phyloP scores from a whole-genome alignment of 92 coral and sea anemone genomes.

The Blastomussa wellsi region DNA sequence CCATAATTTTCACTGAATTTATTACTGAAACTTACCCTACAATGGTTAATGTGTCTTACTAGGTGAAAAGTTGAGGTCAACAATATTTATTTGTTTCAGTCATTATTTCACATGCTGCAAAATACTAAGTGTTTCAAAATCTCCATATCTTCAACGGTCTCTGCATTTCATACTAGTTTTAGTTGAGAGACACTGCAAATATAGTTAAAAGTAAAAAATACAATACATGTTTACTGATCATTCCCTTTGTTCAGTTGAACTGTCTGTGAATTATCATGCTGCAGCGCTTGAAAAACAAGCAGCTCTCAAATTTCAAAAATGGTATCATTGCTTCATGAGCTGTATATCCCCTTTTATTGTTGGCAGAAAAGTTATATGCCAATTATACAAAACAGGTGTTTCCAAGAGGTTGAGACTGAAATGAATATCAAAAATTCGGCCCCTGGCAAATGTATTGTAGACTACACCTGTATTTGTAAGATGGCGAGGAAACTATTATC shows the following conservation, averaged over 20 bases:
- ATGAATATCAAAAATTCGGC: conserved; percentile 10
- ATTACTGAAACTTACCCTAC: too few species aligned
- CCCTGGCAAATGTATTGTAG: conserved; percentile 24
- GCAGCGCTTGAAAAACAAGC: conserved; percentile 34
- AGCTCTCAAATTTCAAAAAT: conserved; percentile 8
- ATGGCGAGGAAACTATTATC: conserved; percentile 27
- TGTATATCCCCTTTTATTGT: conserved; percentile 18
- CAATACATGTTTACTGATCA: too few species aligned
- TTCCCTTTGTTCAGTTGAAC: neutral
- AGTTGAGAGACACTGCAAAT: conserved; percentile 30
- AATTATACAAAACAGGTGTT: conserved; percentile 24
- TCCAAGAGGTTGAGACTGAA: conserved; percentile 18
- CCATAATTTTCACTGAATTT: too few species aligned
- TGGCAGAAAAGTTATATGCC: conserved; percentile 24
- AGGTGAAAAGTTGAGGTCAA: too few species aligned
- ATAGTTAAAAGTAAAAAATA: conserved; percentile 22
- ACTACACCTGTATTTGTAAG: conserved; percentile 15
- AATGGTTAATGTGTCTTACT: too few species aligned
- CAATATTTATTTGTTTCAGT: too few species aligned
- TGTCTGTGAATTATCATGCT: conserved; percentile 30
- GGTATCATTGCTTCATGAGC: neutral
- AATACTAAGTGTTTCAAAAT: conserved; percentile 1
- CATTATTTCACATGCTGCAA: conserved; percentile 9
- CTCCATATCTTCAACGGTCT: conserved; percentile 22
- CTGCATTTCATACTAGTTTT: conserved; percentile 19